A percentile compares a stretch with the other conserved stretches of the same genome.
Evolutionary conservation across 2,797 vertebrate genomes (phyloP).

Genomic region (Sebastes variabilis): DNA sequence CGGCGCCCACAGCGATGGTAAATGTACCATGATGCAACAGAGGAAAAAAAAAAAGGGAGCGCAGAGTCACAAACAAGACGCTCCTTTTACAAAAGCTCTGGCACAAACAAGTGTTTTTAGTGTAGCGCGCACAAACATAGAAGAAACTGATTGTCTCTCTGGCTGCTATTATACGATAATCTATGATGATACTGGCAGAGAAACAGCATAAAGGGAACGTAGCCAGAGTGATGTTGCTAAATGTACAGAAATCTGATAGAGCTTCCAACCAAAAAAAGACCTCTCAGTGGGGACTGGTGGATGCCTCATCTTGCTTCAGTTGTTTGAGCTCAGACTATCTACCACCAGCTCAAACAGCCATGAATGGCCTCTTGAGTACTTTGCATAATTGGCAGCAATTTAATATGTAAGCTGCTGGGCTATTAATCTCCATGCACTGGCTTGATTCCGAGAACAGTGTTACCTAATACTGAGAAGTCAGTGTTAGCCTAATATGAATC

Average conservation of each 20-base stretch:
- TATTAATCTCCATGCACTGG: conserved; percentile 55
- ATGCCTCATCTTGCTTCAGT: background rate
- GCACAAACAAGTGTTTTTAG: conserved; percentile 32
- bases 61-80: conserved; percentile 44
- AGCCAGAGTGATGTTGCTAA: conserved; percentile 2
- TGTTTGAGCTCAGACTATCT: conserved; percentile 7
- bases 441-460: conserved; percentile 46
- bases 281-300: background rate
- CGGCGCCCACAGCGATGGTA: conserved; percentile 49
- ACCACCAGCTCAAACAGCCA: conserved; percentile 44
- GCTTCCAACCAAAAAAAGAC: background rate
- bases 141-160: conserved; percentile 2
- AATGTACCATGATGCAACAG: conserved; percentile 57
- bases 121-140: background rate
- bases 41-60: background rate
- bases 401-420: conserved; percentile 56
- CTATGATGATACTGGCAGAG: conserved; percentile 8
- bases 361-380: conserved; percentile 62
- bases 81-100: conserved; percentile 28
- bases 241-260: background rate
- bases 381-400: conserved; percentile 69
- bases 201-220: background rate
- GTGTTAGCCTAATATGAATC: conserved; percentile 17
- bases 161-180: conserved; percentile 17
- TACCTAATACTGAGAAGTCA: conserved; percentile 38